phyloP scores from a whole-genome alignment of 2,113 vertebrate genomes.

The Piliocolobus tephrosceles region DNA sequence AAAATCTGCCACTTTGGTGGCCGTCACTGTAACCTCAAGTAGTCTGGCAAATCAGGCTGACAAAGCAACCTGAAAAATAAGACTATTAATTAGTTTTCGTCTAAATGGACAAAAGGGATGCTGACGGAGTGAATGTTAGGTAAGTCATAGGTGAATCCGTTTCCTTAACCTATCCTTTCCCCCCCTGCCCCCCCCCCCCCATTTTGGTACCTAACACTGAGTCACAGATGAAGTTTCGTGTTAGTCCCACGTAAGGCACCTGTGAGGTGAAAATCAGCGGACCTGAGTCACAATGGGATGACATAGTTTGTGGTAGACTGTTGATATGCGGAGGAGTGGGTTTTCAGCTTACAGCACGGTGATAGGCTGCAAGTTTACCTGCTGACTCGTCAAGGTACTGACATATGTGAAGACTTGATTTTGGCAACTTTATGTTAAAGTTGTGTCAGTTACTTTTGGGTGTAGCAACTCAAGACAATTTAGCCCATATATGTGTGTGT shows the following conservation, averaged over 20 bases:
- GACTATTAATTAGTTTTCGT: not conserved
- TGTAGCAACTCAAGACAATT: not conserved
- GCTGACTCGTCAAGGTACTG: not conserved
- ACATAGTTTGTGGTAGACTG: not conserved
- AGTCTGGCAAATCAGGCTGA: not conserved
- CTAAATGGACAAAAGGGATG: not conserved
- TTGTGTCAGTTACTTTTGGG: not conserved
- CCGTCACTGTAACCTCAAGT: not conserved
- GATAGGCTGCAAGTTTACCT: not conserved
- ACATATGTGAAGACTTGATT: conserved; percentile 10
- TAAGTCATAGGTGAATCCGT: not conserved
- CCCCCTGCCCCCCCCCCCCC: not conserved
- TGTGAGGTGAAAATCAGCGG: not conserved
- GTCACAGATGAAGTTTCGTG: not conserved
- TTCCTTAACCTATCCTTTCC: not conserved
- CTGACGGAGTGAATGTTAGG: not conserved
- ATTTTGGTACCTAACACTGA: not conserved
- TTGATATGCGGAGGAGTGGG: not conserved
- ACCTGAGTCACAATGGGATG: conserved; percentile 34
- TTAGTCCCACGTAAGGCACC: not conserved
- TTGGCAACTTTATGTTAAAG: conserved; percentile 25
- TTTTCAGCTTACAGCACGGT: not conserved
- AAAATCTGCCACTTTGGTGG: not conserved
- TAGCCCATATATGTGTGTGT: not conserved
- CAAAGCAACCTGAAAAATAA: not conserved